These are phyloP conservation scores for Lichenostomus cassidix DNA, from an alignment of 2,113 vertebrate genomes.

Conservation along the genomic window DNA sequence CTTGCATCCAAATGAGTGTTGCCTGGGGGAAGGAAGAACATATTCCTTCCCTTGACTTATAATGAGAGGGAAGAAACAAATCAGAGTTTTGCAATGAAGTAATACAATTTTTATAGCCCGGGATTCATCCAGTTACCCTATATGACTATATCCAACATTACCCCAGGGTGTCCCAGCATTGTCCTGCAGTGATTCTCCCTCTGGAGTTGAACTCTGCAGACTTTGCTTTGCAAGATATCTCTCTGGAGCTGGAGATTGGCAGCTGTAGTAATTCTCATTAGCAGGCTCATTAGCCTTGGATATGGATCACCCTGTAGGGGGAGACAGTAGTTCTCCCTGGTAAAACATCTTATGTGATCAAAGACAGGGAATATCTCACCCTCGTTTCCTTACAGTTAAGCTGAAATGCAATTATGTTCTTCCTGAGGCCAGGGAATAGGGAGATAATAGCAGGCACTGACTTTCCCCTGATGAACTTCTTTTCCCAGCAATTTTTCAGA, in stretches of 20 bases:
- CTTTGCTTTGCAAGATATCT: neutral
- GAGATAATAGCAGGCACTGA: slow-evolving; percentile 2
- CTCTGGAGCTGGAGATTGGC: neutral
- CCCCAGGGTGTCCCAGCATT: neutral
- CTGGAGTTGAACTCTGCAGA: neutral
- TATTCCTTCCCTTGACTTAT: neutral
- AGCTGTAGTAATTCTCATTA: slow-evolving; percentile 1
- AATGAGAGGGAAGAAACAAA: neutral
- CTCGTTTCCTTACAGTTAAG: neutral
- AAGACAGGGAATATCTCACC: neutral
- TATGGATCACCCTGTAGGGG: slow-evolving; percentile 48
- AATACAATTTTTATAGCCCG: neutral
- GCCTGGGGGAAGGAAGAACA: neutral
- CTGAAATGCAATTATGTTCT: slow-evolving; percentile 44
- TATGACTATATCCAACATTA: neutral
- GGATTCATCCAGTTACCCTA: neutral
- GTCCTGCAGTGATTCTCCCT: neutral
- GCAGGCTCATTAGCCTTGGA: slow-evolving; percentile 28
- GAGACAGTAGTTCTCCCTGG: slow-evolving; percentile 39
- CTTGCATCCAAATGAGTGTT: slow-evolving; percentile 37
- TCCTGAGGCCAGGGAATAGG: slow-evolving; percentile 11
- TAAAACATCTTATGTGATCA: slow-evolving; percentile 5
- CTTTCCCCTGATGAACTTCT: neutral
- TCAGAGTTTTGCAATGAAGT: neutral
- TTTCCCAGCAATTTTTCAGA: neutral